A percentile compares a stretch with the other conserved stretches of the same genome.
Evolutionary conservation across 1,140 invertebrate species (phyloP).

Genomic region (Rhagoletis pomonella): DNA sequence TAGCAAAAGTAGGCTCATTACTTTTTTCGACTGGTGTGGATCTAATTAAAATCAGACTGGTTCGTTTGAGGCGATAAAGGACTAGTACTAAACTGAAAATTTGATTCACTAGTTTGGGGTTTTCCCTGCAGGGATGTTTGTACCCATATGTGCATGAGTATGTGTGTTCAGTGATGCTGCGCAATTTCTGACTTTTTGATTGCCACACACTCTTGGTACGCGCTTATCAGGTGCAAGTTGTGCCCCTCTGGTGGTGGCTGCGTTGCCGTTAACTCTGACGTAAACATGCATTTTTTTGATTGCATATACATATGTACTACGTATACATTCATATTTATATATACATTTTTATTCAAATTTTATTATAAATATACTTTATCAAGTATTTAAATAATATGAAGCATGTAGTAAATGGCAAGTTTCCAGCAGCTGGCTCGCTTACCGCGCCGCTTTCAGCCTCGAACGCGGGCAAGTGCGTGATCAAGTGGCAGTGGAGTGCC

Average conservation of each 20-base stretch:
- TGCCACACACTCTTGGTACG: slow-evolving; percentile 12
- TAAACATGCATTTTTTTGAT: background rate
- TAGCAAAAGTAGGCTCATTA: no score
- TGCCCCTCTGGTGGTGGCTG: background rate
- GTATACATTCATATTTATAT: no score
- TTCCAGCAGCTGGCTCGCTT: background rate
- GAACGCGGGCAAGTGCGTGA: slow-evolving; percentile 42
- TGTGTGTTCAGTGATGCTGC: background rate
- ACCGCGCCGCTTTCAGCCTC: slow-evolving; percentile 17
- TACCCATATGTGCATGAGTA: background rate
- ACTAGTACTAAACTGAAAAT: no score
- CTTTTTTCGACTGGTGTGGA: no score
- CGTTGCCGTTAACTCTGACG: background rate
- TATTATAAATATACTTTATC: background rate
- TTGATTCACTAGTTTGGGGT: no score
- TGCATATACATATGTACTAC: background rate
- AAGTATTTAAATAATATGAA: background rate
- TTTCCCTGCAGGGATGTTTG: no score
- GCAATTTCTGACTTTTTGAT: slow-evolving; percentile 42
- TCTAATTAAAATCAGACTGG: no score
- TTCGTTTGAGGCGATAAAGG: no score
- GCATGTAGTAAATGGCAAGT: slow-evolving; percentile 13
- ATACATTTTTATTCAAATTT: background rate
- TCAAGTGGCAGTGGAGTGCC: background rate
- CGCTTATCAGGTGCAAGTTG: slow-evolving; percentile 47